phyloP scores from a whole-genome alignment of 2,888 invertebrate species.

The Orthosia gracilis region DNA sequence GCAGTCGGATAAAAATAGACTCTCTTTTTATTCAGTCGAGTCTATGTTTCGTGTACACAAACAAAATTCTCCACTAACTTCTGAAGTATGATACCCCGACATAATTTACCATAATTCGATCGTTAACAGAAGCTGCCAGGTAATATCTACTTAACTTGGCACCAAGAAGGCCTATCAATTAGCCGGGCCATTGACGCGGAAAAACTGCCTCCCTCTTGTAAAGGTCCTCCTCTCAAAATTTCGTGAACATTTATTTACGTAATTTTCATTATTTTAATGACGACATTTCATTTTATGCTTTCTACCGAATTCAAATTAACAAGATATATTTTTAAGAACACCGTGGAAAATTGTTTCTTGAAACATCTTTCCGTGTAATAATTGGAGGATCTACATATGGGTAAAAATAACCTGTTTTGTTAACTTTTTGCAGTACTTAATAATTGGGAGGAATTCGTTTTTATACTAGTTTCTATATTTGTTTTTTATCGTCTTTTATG shows the following conservation, averaged over 20 bases:
- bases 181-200: constrained; percentile 74
- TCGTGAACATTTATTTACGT: constrained; percentile 59
- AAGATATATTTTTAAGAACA: constrained; percentile 3
- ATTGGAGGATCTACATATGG: neutral
- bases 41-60: no score
- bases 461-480: no score
- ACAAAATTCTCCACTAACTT: neutral
- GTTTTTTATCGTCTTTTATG: no score
- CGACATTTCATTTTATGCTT: constrained; percentile 45
- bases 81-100: constrained; percentile 11
- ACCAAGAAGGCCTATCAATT: constrained; percentile 75
- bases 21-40: no score
- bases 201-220: constrained; percentile 60
- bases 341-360: neutral
- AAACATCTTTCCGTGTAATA: neutral
- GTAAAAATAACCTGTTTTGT: neutral
- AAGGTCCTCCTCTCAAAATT: constrained; percentile 65
- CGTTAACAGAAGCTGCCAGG: constrained; percentile 43
- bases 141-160: constrained; percentile 57
- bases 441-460: no score
- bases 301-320: constrained; percentile 34
- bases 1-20: no score
- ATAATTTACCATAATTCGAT: constrained; percentile 47
- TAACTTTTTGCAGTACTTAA: neutral
- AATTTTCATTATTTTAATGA: constrained; percentile 59